Evolutionary conservation across 2,113 vertebrate species (phyloP).

Genomic region (Burhinus oedicnemus): DNA sequence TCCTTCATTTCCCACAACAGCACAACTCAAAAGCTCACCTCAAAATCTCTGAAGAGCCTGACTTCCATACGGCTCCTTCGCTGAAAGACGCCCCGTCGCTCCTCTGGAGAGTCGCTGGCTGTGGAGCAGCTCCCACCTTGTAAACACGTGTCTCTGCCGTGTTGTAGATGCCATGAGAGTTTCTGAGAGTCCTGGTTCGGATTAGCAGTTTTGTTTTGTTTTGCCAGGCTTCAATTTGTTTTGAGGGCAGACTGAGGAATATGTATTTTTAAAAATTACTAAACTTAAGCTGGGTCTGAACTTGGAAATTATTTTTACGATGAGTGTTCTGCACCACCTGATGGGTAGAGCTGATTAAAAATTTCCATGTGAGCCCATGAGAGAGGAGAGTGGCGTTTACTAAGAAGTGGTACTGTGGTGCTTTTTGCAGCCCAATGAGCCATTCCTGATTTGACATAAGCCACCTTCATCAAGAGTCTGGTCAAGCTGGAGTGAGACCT

Average conservation of each 20-base stretch:
- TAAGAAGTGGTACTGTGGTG: fast-evolving
- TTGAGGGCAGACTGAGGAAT: background rate
- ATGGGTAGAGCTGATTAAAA: background rate
- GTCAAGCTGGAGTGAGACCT: background rate
- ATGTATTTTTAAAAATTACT: background rate
- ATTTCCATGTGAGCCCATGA: fast-evolving
- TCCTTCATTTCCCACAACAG: background rate
- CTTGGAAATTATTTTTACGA: fast-evolving
- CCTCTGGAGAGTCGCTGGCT: fast-evolving
- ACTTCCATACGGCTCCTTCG: fast-evolving
- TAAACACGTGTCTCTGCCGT: fast-evolving
- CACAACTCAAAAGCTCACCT: fast-evolving
- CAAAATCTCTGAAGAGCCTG: fast-evolving
- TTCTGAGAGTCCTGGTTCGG: background rate
- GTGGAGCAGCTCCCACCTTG: no score
- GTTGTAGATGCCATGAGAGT: fast-evolving
- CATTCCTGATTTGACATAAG: background rate
- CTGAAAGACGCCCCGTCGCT: fast-evolving
- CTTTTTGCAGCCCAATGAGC: background rate
- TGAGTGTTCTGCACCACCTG: background rate
- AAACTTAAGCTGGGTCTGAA: background rate
- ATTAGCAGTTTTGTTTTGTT: background rate
- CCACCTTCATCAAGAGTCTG: background rate
- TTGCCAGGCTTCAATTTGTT: background rate
- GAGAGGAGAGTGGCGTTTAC: background rate